Evolutionary conservation across 2,113 vertebrate species (phyloP), one percentile per base, ranked within the genome.

Genomic region (Nycticryphes semicollaris): DNA sequence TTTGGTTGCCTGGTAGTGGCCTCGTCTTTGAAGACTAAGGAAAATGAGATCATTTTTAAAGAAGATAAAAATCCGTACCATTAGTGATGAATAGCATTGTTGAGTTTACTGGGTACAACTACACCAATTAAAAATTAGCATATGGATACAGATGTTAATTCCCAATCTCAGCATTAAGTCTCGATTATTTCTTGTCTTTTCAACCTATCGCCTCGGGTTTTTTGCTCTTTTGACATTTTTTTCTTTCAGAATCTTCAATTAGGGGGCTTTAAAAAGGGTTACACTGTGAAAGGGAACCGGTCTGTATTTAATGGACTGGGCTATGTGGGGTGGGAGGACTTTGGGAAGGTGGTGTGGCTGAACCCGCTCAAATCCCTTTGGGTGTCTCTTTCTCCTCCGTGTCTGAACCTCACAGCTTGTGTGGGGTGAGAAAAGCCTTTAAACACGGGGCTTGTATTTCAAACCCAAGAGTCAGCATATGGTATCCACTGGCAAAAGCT

Each of bases 291-390:
- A 66, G 39, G 70, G 62, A 72, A 41, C 7, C 1, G 21, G 7
- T 5, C 37, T 45, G 39, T 54, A 6, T 66, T 54, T 87, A 9
- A 19, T 11, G 35, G 25, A 22, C 3, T 22, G 35, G 70, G 37
- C 73, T 43, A 0, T 9, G 69, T 4, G 5, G 20, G 19, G 1
- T 3, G 31, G 68, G 9, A 13, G 8, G 60, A 2, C 19, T 60
- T 68, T 3, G 4, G 14, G 35, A n/a, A 41, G 83, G 4, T 7
- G 37, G 8, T 4, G 20, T 7, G 64, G 47, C 35, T 56, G 19
- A 14, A 2, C 1, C 43, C 9, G 8, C 84, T n/a, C 48, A 3
- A 3, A 5, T 35, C 84, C 51, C 3, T 50, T 16, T 20, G 43
- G 24, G 69, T 18, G 31, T 21, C 66, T 54, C 5, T 25, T 60